Evolutionary conservation across 2,113 vertebrate species (phyloP).

Genomic region (Chrysochloris asiatica): DNA sequence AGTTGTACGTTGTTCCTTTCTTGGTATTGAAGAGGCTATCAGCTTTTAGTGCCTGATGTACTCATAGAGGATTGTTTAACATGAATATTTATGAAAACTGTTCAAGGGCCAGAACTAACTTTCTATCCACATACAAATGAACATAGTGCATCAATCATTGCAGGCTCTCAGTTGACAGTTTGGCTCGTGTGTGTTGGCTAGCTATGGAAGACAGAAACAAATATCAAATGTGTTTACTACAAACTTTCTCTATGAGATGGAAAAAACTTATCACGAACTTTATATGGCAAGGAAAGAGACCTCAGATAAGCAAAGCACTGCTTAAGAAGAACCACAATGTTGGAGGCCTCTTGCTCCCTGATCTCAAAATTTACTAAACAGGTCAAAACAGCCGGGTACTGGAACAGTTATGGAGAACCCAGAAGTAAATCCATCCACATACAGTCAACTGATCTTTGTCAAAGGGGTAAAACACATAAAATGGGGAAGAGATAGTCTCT

Average conservation of each 20-base stretch:
- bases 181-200: background rate
- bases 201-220: slow-evolving; percentile 1
- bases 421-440: too few species aligned
- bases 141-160: background rate
- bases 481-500: too few species aligned
- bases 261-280: too few species aligned
- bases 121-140: background rate
- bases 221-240: background rate
- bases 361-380: too few species aligned
- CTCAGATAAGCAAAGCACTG: too few species aligned
- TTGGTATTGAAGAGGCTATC: background rate
- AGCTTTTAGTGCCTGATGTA: background rate
- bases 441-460: too few species aligned
- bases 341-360: too few species aligned
- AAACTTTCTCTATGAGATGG: background rate
- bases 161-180: background rate
- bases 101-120: background rate
- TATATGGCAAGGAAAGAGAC: too few species aligned
- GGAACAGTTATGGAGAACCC: too few species aligned
- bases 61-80: background rate
- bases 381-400: too few species aligned
- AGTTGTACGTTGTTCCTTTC: background rate
- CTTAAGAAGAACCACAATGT: too few species aligned
- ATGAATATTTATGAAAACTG: background rate
- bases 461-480: too few species aligned